A percentile compares a stretch with the other conserved stretches of the same genome.
Evolutionary conservation across 1,140 invertebrate species (phyloP).

Genomic region (Macrocentrus cingulum): DNA sequence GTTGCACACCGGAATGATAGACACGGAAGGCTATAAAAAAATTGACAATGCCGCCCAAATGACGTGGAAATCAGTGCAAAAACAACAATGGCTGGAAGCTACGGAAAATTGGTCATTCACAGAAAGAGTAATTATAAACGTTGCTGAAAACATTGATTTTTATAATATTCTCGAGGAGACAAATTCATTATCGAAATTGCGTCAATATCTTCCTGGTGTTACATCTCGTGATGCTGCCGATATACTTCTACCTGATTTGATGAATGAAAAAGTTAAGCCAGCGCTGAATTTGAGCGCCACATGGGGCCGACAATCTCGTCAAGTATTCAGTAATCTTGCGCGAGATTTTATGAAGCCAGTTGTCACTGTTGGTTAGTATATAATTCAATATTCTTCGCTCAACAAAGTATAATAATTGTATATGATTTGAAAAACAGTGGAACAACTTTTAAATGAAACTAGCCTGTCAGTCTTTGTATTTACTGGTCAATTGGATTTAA

Average conservation of each 20-base stretch:
- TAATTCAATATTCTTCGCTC: slow-evolving; percentile 18
- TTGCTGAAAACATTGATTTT: slow-evolving; percentile 71
- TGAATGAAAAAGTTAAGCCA: slow-evolving; percentile 71
- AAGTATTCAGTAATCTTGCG: slow-evolving; percentile 66
- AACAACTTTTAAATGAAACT: slow-evolving; percentile 70
- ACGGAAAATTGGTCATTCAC: slow-evolving; percentile 67
- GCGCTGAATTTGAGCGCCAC: slow-evolving; percentile 62
- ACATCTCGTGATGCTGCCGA: slow-evolving; percentile 34
- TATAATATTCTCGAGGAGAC: slow-evolving; percentile 75
- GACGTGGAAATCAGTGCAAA: slow-evolving; percentile 60
- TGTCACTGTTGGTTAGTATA: slow-evolving; percentile 63
- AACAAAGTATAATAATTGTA: too few species aligned
- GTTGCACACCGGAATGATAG: slow-evolving; percentile 55
- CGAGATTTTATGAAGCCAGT: slow-evolving; percentile 87
- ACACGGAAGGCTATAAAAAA: background rate
- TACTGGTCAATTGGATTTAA: slow-evolving; percentile 72
- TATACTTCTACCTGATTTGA: slow-evolving; percentile 60
- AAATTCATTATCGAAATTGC: background rate
- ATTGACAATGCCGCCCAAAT: background rate
- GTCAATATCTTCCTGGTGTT: background rate
- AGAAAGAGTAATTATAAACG: slow-evolving; percentile 62
- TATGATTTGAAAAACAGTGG: slow-evolving; percentile 66
- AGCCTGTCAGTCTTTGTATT: slow-evolving; percentile 69
- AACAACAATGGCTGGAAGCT: slow-evolving; percentile 62
- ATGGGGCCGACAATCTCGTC: slow-evolving; percentile 65